Base-by-base conservation (phyloP, 2,113 vertebrate species). In the Xiphophorus maculatus region DNA sequence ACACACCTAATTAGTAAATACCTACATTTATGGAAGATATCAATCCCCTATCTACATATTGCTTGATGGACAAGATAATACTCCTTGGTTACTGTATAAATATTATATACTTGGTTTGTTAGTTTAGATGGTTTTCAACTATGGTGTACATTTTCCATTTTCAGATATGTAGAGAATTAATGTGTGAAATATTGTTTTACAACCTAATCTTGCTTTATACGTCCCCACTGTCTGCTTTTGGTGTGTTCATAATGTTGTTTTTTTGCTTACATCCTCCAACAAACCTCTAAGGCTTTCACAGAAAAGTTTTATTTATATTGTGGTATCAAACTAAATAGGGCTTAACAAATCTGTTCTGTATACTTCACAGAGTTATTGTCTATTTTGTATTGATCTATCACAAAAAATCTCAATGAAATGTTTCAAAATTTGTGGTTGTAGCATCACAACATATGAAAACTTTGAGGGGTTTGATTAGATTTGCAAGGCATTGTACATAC, bases 81-180 rank as follows among this genome's bases (percentile, higher is more conserved):
- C 44, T 48, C 73, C 72, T 66, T 74, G 71, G 33, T 74, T 42
- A 63, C 30, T 73, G 19, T 35, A 54, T 70, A 19, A 42, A 42
- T 15, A 42, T 42, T 42, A 1, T 15, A 15, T 15, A 15, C 40
- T 25, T n/a, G 51, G 7, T 25, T 58, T n/a, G 1, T 58, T 10
- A n/a, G 9, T 11, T n/a, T 58, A 58, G 51, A 10, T 25, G 4
- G 14, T 48, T 48, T 48, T 14, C 44, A 48, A 5, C 44, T 48
- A 48, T 48, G 17, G 15, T n/a, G 51, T 54, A n/a, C 9, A 2
- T 54, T 54, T 25, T 58, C 0, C 25, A 10, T n/a, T 54, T 54
- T 54, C 7, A 44, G 42, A 25, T 25, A 54, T 54, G 22, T 22
- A 54, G 22, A 22, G 17, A 8, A 22, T 19, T 25, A 54, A 54